phyloP scores from a whole-genome alignment of 2,888 invertebrate species.

The Ditylenchus weischeri region DNA sequence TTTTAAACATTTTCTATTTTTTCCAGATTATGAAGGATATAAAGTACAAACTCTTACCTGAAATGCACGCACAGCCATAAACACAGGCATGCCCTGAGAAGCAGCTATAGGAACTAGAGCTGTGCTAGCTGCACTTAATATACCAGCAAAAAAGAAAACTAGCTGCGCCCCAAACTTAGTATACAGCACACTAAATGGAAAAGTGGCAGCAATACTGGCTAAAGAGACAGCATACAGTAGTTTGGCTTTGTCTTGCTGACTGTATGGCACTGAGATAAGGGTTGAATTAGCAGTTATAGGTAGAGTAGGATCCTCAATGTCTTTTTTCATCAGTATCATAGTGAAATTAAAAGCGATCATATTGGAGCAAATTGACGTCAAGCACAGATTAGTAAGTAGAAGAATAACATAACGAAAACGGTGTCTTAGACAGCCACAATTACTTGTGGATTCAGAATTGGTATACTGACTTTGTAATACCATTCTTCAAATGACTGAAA shows the following conservation, averaged over 20 bases:
- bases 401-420: constrained; percentile 22
- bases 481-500: no score
- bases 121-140: constrained; percentile 42
- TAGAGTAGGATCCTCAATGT: not conserved
- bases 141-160: constrained; percentile 47
- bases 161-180: constrained; percentile 42
- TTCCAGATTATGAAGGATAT: no score
- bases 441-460: no score
- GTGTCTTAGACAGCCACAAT: constrained; percentile 2
- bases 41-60: constrained; percentile 34
- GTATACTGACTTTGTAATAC: no score
- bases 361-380: constrained; percentile 50
- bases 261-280: constrained; percentile 24
- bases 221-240: constrained; percentile 45
- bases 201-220: constrained; percentile 33
- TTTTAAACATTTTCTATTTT: no score
- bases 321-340: constrained; percentile 45
- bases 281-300: not conserved
- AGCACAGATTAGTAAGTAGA: constrained; percentile 18
- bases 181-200: constrained; percentile 40
- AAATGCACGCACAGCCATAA: constrained; percentile 45
- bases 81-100: constrained; percentile 20
- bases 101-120: constrained; percentile 38
- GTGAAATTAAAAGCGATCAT: constrained; percentile 56
- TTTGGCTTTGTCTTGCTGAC: constrained; percentile 38